Percentiles rank a stretch among this genome's conserved stretches.
These are phyloP conservation scores for Lota lota DNA, from an alignment of 2,113 vertebrate species.

Conservation along the genomic window DNA sequence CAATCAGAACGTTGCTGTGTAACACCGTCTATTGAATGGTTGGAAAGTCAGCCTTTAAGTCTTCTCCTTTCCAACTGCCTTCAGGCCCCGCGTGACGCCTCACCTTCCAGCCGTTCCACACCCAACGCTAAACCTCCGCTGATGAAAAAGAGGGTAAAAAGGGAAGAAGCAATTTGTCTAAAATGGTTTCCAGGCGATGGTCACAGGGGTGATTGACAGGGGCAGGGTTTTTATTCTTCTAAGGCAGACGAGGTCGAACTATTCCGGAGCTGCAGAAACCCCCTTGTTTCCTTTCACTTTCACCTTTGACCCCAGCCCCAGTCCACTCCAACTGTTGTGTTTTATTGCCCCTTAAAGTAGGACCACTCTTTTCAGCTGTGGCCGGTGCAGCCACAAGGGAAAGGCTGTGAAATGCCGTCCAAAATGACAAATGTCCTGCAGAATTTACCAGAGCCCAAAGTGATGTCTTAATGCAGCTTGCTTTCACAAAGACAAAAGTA, in stretches of 20 bases:
- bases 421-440: no score
- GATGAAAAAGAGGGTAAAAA: constrained; percentile 5
- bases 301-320: constrained; percentile 24
- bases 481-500: no score
- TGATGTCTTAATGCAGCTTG: no score
- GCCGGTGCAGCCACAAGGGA: no score
- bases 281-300: constrained; percentile 29
- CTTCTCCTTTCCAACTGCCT: no score
- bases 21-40: no score
- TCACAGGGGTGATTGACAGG: constrained; percentile 51
- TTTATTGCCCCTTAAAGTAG: constrained; percentile 1
- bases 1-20: no score
- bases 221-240: constrained; percentile 27
- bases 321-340: constrained; percentile 11
- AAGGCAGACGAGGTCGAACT: constrained; percentile 35
- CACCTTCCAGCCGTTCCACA: background rate
- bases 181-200: constrained; percentile 30
- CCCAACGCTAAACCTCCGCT: background rate
- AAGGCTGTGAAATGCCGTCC: no score
- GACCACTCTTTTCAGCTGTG: no score
- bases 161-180: constrained; percentile 38
- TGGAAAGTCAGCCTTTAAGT: no score
- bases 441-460: no score
- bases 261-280: constrained; percentile 37
- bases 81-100: no score